A percentile compares a stretch with the other conserved stretches of the same genome.
Conservation (phyloP, 2,113 vertebrate genomes). For the Mugil cephalus region DNA sequence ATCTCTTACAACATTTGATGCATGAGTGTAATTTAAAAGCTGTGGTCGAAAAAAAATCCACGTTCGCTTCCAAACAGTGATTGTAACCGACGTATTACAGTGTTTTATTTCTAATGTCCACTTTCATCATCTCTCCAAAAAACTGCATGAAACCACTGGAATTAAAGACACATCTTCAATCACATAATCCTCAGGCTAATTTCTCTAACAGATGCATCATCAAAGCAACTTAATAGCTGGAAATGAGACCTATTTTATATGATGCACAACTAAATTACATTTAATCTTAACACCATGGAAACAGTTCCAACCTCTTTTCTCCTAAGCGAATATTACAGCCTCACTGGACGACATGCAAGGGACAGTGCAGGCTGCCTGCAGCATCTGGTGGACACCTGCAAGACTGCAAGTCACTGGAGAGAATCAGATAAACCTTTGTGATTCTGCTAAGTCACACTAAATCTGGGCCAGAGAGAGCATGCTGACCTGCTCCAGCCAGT, state of each 20-base stretch:
- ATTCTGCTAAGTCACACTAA: slow-evolving; percentile 59
- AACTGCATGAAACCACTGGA: slow-evolving; percentile 33
- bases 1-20: slow-evolving; percentile 21
- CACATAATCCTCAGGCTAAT: slow-evolving; percentile 13
- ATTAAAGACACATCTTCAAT: slow-evolving; percentile 48
- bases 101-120: slow-evolving; percentile 40
- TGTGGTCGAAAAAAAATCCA: not conserved
- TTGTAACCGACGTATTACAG: slow-evolving; percentile 23
- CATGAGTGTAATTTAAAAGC: slow-evolving; percentile 25
- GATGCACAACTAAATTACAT: slow-evolving; percentile 54
- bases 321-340: slow-evolving; percentile 39
- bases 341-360: slow-evolving; percentile 34
- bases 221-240: slow-evolving; percentile 50
- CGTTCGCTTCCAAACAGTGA: slow-evolving; percentile 7
- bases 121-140: slow-evolving; percentile 49
- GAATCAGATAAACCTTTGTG: slow-evolving; percentile 42
- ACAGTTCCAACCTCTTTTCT: slow-evolving; percentile 36
- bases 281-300: slow-evolving; percentile 57
- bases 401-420: slow-evolving; percentile 68
- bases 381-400: slow-evolving; percentile 82
- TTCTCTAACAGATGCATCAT: slow-evolving; percentile 47
- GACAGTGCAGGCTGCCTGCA: slow-evolving; percentile 69
- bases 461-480: slow-evolving; percentile 28
- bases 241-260: slow-evolving; percentile 47
- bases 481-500: slow-evolving; percentile 29